These are phyloP conservation scores for Schlechtendalia chinensis DNA, from an alignment of 1,140 invertebrate genomes.

Conservation along the genomic window DNA sequence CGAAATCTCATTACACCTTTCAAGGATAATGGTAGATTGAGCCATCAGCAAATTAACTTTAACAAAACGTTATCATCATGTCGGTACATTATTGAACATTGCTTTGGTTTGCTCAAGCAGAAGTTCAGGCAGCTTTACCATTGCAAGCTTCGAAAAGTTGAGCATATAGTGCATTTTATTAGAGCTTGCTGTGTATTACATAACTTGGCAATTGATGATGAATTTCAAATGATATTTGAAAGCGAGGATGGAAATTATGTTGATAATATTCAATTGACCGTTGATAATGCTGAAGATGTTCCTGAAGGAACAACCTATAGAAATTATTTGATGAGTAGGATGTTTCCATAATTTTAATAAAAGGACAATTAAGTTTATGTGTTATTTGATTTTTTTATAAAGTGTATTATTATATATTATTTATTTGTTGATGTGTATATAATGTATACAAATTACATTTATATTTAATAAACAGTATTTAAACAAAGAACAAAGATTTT, in stretches of 20 bases:
- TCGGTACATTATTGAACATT: slow-evolving; percentile 25
- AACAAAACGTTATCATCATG: slow-evolving; percentile 29
- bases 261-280: background rate
- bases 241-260: background rate
- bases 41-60: background rate
- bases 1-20: slow-evolving; percentile 29
- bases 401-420: too few relatives aligned
- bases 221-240: slow-evolving; percentile 27
- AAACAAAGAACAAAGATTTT: too few relatives aligned
- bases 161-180: slow-evolving; percentile 17
- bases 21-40: slow-evolving; percentile 37
- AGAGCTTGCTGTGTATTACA: slow-evolving; percentile 39
- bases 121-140: slow-evolving; percentile 36
- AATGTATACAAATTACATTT: too few relatives aligned
- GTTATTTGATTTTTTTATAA: too few relatives aligned
- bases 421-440: too few relatives aligned
- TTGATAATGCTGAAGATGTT: background rate
- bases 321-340: background rate
- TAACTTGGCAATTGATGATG: slow-evolving; percentile 11
- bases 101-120: slow-evolving; percentile 36
- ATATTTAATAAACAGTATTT: too few relatives aligned
- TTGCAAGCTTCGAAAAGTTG: slow-evolving; percentile 13
- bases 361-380: background rate
- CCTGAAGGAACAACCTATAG: slow-evolving; percentile 23
- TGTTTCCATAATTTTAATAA: slow-evolving; percentile 11